Base-by-base conservation (phyloP, 2,113 vertebrate genomes). In the Sinocyclocheilus anshuiensis region DNA sequence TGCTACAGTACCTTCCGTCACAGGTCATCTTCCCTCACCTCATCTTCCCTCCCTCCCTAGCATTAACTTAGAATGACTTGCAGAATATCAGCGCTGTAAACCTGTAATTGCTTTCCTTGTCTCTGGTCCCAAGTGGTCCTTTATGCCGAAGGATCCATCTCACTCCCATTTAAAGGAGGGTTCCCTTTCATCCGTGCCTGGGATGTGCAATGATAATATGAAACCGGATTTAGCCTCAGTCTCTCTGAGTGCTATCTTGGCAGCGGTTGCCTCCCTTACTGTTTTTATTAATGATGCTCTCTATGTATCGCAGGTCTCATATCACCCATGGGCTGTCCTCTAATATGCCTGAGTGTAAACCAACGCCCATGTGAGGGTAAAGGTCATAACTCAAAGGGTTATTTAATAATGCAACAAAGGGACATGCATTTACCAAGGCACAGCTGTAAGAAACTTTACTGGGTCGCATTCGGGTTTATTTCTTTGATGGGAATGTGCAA, bases 351-450 rank as follows among this genome's bases (percentile, higher is more conserved):
- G 48, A 75, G 83, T 86, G 83, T 89, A 89, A 91, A 89, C 86
- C 79, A 88, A 87, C 39, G 84, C 36, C 63, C 53, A 63, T 74
- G 74, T 48, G 20, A 72, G 50, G 48, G 45, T 80, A 90, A 90
- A 87, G 86, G 85, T 87, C 84, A 83, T 83, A 55, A 74, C 83
- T 89, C 78, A 88, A 75, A 87, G 24, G 74, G 71, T 36, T 79
- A 86, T 88, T 88, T 86, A 89, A 88, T 89, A 88, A 87, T 83
- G 86, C 75, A 87, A 81, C 65, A 87, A 87, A 85, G 63, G n/a
- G 20, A 45, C 69, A 74, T 74, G 78, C 79, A 78, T 78, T 79
- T 67, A 63, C 22, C 29, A 84, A 74, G 84, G 48, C 76, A 22
- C 84, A 77, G 76, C 80, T 88, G 29, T 57, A n/a, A 75, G 63